phyloP scores from a whole-genome alignment of 2,888 invertebrate genomes.

The Ormyrus nitidulus region DNA sequence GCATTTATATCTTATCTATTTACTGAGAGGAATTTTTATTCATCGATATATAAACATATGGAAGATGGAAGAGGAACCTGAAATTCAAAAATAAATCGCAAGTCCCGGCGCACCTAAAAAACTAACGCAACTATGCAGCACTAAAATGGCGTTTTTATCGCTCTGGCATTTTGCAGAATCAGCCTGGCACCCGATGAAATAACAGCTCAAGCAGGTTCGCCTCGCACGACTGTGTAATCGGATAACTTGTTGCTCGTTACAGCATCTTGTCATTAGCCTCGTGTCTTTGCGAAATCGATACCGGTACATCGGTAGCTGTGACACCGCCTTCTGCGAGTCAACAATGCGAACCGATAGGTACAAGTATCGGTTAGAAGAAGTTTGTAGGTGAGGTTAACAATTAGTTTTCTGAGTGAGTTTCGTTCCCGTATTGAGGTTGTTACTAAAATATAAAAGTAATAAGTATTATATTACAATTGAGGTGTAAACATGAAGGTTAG shows the following conservation, averaged over 20 bases:
- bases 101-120: too few relatives aligned
- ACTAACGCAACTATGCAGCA: not conserved
- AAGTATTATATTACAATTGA: too few relatives aligned
- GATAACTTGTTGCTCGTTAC: conserved; percentile 62
- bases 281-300: conserved; percentile 51
- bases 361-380: too few relatives aligned
- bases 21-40: too few relatives aligned
- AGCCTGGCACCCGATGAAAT: conserved; percentile 37
- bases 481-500: too few relatives aligned
- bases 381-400: too few relatives aligned
- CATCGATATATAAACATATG: too few relatives aligned
- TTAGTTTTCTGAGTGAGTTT: too few relatives aligned
- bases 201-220: conserved; percentile 28
- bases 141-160: not conserved
- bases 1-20: too few relatives aligned
- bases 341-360: conserved; percentile 22
- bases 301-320: not conserved
- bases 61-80: not conserved
- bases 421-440: too few relatives aligned
- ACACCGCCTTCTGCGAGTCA: conserved; percentile 28
- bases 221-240: conserved; percentile 56
- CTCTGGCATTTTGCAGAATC: conserved; percentile 29
- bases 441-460: too few relatives aligned
- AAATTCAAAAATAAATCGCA: not conserved
- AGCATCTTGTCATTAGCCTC: conserved; percentile 47